Percentiles rank a stretch among this genome's conserved stretches.
phyloP scores from a whole-genome alignment of 2,888 invertebrate genomes.

The Rotaria sp. region DNA sequence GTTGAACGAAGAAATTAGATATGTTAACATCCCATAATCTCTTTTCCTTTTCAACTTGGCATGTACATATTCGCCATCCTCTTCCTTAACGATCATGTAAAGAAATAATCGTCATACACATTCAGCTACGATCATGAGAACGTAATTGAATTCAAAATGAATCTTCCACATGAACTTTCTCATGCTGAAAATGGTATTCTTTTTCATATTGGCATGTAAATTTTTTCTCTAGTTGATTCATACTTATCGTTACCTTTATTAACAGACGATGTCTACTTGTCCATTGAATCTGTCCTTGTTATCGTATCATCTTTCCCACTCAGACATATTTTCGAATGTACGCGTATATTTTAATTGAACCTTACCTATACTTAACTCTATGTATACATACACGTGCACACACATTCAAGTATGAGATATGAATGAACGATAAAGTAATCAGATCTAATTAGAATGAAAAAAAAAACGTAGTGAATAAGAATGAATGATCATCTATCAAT shows the following conservation, averaged over 20 bases:
- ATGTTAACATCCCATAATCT: conserved; percentile 22
- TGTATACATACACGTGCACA: background rate
- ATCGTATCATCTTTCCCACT: conserved; percentile 10
- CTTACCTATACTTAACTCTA: background rate
- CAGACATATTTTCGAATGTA: background rate
- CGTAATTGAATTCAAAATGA: background rate
- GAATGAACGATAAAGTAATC: conserved; percentile 2
- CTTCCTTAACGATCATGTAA: background rate
- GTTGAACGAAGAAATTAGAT: conserved; percentile 17
- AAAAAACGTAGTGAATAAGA: background rate
- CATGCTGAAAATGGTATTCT: background rate
- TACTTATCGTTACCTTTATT: background rate
- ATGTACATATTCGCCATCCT: background rate
- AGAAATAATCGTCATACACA: background rate
- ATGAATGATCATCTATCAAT: background rate
- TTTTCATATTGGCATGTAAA: background rate
- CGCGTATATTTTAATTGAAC: background rate
- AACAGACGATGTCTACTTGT: background rate
- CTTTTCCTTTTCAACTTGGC: background rate
- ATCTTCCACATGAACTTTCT: background rate
- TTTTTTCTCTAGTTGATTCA: background rate
- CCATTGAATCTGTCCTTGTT: background rate
- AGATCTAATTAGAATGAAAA: background rate
- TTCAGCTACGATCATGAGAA: background rate
- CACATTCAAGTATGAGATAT: background rate